These are phyloP conservation scores for Pantherophis guttatus DNA, from an alignment of 2,113 vertebrate genomes.

Conservation along the genomic window DNA sequence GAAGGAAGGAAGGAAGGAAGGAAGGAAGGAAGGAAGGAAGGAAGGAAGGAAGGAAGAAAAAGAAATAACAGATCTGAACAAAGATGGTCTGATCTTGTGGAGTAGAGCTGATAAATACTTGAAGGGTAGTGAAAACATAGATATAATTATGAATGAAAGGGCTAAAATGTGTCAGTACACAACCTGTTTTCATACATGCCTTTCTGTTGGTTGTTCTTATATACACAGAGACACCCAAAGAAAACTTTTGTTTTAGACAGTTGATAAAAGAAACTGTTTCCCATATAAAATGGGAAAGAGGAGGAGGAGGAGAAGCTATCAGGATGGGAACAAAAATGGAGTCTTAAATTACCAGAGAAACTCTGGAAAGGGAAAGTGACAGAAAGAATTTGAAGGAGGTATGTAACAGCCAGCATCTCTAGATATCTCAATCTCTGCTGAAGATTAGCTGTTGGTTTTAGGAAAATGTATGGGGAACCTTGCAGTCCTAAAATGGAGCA, in stretches of 20 bases:
- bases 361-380: neutral
- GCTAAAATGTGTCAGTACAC: neutral
- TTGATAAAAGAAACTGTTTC: neutral
- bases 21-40: neutral
- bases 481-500: neutral
- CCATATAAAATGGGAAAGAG: neutral
- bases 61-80: neutral
- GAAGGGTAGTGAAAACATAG: neutral
- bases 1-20: neutral
- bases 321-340: neutral
- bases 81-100: neutral
- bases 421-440: neutral
- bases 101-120: neutral
- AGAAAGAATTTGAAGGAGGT: neutral
- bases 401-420: neutral
- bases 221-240: neutral
- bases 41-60: neutral
- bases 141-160: neutral
- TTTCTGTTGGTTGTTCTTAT: neutral
- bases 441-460: neutral
- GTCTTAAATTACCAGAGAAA: neutral
- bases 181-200: neutral
- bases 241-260: neutral
- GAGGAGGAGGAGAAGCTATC: neutral
- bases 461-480: neutral